Conservation (phyloP, 2,797 vertebrate species). For the Odontamblyopus rebecca region DNA sequence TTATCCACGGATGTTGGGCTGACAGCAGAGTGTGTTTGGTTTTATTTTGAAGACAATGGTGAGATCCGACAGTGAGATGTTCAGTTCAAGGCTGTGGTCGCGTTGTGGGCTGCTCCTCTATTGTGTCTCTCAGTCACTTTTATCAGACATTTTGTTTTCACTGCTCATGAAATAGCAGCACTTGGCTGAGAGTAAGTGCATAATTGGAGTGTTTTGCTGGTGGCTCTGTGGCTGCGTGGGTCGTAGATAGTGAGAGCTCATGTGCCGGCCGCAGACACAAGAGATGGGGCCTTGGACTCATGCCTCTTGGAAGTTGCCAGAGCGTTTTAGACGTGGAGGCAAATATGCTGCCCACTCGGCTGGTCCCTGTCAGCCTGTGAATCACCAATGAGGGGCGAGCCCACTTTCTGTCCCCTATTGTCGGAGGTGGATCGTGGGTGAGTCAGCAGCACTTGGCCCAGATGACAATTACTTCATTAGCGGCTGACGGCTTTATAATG, state of each 20-base stretch:
- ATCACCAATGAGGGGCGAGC: conserved; percentile 51
- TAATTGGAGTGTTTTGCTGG: conserved; percentile 45
- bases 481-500: conserved; percentile 1
- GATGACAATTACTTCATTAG: conserved; percentile 14
- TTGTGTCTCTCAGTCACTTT: conserved; percentile 1
- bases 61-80: background rate
- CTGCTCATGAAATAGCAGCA: conserved; percentile 18
- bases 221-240: conserved; percentile 47
- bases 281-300: conserved; percentile 51
- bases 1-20: background rate
- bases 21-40: background rate
- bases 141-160: conserved; percentile 18
- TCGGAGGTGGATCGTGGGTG: conserved; percentile 57
- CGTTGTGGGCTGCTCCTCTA: conserved; percentile 4
- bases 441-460: conserved; percentile 55
- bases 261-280: conserved; percentile 46
- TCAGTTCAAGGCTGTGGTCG: background rate
- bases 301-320: conserved; percentile 47
- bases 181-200: conserved; percentile 30
- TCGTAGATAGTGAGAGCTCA: conserved; percentile 47
- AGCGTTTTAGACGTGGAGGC: conserved; percentile 52
- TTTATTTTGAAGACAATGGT: background rate
- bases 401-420: conserved; percentile 54
- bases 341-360: conserved; percentile 56
- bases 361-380: conserved; percentile 46